These are phyloP conservation scores for Electrona antarctica DNA, from an alignment of 2,113 vertebrate genomes.

Conservation along the genomic window DNA sequence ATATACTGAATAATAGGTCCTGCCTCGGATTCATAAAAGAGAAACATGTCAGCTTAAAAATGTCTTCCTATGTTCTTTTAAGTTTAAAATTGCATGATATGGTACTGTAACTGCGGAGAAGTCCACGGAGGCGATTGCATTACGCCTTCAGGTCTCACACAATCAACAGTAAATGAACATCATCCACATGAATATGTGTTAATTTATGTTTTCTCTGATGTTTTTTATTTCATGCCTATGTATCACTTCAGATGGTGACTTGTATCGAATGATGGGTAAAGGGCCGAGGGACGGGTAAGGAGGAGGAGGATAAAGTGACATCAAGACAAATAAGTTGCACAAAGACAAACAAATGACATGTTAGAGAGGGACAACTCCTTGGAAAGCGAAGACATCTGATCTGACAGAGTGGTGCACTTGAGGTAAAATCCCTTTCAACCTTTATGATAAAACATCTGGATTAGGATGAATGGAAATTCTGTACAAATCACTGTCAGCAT, in stretches of 20 bases:
- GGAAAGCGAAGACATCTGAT: slow-evolving; percentile 43
- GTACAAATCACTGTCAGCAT: slow-evolving; percentile 27
- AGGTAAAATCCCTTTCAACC: slow-evolving; percentile 35
- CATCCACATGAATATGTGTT: slow-evolving; percentile 27
- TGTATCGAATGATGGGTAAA: background rate
- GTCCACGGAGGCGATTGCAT: slow-evolving; percentile 24
- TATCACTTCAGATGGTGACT: slow-evolving; percentile 13
- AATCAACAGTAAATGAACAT: slow-evolving; percentile 41
- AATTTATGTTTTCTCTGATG: slow-evolving; percentile 27
- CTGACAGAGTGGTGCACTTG: slow-evolving; percentile 29
- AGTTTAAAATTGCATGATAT: slow-evolving; percentile 47
- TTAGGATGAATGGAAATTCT: slow-evolving; percentile 36
- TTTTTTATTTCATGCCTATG: slow-evolving; percentile 11
- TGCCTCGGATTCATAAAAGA: slow-evolving; percentile 69
- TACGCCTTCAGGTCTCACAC: slow-evolving; percentile 46
- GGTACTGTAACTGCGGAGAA: slow-evolving; percentile 39
- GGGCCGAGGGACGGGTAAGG: slow-evolving; percentile 16
- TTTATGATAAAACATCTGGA: slow-evolving; percentile 23
- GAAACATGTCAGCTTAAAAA: slow-evolving; percentile 40
- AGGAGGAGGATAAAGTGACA: slow-evolving; percentile 55
- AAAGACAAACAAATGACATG: slow-evolving; percentile 59
- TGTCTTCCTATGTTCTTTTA: slow-evolving; percentile 43
- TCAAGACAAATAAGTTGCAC: slow-evolving; percentile 55
- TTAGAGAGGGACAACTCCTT: slow-evolving; percentile 28
- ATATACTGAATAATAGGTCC: slow-evolving; percentile 74